phyloP scores from a whole-genome alignment of 2,888 invertebrate species.

The Boloria selene region DNA sequence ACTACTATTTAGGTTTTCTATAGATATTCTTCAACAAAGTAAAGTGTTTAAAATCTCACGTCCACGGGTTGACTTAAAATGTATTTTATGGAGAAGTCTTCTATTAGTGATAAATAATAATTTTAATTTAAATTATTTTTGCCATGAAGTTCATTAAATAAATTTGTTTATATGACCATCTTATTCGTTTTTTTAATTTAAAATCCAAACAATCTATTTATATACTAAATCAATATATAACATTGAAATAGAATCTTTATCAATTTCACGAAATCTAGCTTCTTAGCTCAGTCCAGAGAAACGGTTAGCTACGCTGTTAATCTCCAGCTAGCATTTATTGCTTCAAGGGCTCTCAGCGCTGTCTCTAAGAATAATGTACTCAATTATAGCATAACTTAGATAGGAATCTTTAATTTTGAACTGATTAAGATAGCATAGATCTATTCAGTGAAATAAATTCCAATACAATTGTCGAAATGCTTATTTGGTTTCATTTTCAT shows the following conservation, averaged over 20 bases:
- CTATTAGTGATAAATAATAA: too few relatives aligned
- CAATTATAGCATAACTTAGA: constrained; percentile 37
- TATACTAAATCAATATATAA: background rate
- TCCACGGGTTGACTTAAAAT: too few relatives aligned
- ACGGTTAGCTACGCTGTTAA: constrained; percentile 40
- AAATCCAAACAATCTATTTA: background rate
- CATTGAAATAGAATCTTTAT: background rate
- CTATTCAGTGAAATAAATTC: constrained; percentile 21
- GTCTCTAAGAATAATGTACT: constrained; percentile 40
- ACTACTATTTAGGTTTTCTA: too few relatives aligned
- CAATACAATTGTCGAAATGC: background rate
- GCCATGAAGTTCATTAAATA: too few relatives aligned
- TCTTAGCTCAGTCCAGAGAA: constrained; percentile 39
- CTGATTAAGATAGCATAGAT: constrained; percentile 23
- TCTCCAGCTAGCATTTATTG: constrained; percentile 42
- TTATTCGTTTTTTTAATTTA: too few relatives aligned
- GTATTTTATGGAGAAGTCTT: too few relatives aligned
- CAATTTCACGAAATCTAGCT: constrained; percentile 29
- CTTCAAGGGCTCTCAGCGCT: constrained; percentile 39
- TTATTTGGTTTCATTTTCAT: background rate
- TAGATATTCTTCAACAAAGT: too few relatives aligned
- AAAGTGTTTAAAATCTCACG: too few relatives aligned
- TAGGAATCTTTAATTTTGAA: constrained; percentile 39
- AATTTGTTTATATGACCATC: too few relatives aligned
- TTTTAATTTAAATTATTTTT: too few relatives aligned